A percentile compares a stretch with the other conserved stretches of the same genome.
Evolutionary conservation across 2,888 invertebrate species (phyloP).

Genomic region (Rugalucina vietnamica): DNA sequence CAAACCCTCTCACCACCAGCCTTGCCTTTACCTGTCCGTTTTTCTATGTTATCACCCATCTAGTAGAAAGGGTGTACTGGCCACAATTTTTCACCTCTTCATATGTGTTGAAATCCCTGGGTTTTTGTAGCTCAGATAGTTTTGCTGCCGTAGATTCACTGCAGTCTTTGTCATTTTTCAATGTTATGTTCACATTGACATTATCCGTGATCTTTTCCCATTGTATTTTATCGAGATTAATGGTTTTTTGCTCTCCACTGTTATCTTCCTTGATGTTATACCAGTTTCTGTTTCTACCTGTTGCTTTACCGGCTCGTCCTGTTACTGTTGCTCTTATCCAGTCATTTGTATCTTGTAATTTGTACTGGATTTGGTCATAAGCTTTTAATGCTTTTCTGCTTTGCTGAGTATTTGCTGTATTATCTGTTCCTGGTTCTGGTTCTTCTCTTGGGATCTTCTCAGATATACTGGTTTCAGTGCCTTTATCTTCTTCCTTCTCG

Average conservation of each 20-base stretch:
- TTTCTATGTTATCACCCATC: conserved; percentile 47
- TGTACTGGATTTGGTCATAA: conserved; percentile 39
- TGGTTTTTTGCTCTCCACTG: conserved; percentile 22
- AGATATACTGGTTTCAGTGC: background rate
- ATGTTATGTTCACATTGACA: background rate
- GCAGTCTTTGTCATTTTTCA: background rate
- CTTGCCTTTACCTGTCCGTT: conserved; percentile 35
- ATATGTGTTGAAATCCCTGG: conserved; percentile 7
- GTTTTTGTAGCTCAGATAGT: conserved; percentile 6
- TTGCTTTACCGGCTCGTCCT: conserved; percentile 44
- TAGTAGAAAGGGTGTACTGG: conserved; percentile 7
- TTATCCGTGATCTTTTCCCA: conserved; percentile 13
- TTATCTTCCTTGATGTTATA: conserved; percentile 30
- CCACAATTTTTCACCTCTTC: conserved; percentile 6
- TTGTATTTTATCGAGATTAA: conserved; percentile 14
- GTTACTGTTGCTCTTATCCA: conserved; percentile 29
- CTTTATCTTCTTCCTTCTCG: background rate
- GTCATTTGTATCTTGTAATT: conserved; percentile 20
- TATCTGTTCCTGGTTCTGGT: background rate
- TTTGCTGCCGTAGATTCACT: no score
- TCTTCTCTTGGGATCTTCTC: background rate
- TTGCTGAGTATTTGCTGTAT: background rate
- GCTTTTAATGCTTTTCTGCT: conserved; percentile 16
- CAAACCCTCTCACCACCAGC: conserved; percentile 41
- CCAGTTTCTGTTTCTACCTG: conserved; percentile 35